phyloP scores from a whole-genome alignment of 2,113 vertebrate genomes.

The Phalacrocorax aristotelis region DNA sequence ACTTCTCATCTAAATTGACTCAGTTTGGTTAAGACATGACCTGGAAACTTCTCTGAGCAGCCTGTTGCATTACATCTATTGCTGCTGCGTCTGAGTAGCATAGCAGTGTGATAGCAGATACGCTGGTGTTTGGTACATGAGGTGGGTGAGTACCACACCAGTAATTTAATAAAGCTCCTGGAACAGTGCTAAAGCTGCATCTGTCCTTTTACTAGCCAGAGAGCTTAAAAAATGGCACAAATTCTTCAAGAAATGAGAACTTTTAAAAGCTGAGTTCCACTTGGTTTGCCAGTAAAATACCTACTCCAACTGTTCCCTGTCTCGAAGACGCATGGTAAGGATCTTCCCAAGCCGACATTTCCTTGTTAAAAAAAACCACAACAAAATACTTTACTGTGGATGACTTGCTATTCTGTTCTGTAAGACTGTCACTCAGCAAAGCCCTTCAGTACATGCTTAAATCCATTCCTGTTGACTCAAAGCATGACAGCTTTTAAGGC shows the following conservation, averaged over 20 bases:
- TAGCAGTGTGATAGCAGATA: background rate
- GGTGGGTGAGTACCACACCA: background rate
- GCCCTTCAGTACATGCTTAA: background rate
- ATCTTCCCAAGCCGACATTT: background rate
- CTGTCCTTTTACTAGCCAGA: background rate
- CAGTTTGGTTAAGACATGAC: background rate
- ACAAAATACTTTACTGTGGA: background rate
- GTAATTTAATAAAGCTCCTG: background rate
- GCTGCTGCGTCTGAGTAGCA: background rate
- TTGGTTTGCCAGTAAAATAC: background rate
- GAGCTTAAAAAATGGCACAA: background rate
- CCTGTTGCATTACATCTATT: background rate
- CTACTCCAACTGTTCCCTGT: background rate
- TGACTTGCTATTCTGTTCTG: background rate
- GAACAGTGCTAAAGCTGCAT: background rate
- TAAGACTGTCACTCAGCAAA: background rate
- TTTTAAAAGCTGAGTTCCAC: background rate
- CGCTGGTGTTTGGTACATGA: background rate
- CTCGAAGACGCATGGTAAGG: background rate
- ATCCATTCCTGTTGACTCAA: background rate
- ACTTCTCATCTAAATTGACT: background rate
- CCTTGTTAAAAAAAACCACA: background rate
- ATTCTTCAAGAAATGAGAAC: background rate
- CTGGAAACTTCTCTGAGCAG: background rate
- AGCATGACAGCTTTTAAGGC: background rate